A percentile compares a stretch with the other conserved stretches of the same genome.
phyloP scores from a whole-genome alignment of 1,140 invertebrate species.

The Bombus balteatus region DNA sequence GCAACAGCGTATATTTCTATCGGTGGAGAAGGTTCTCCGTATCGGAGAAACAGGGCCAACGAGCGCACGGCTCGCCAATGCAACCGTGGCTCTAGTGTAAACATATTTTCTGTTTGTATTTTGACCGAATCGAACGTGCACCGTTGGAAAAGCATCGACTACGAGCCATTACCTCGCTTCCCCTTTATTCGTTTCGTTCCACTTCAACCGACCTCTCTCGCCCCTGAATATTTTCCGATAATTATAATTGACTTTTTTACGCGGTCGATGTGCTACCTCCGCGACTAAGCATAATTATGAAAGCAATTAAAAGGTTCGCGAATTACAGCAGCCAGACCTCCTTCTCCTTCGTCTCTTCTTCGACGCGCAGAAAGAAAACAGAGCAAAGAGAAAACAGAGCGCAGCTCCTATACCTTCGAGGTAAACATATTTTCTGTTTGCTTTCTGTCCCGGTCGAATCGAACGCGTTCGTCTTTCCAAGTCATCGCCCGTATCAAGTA shows the following conservation, averaged over 20 bases:
- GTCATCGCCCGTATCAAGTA: slow-evolving; percentile 22
- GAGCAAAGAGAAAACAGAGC: too few relatives aligned
- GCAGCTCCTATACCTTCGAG: not conserved
- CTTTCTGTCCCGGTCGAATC: slow-evolving; percentile 42
- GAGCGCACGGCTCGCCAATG: too few relatives aligned
- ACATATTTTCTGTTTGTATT: slow-evolving; percentile 79
- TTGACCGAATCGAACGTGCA: slow-evolving; percentile 63
- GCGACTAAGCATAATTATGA: slow-evolving; percentile 8
- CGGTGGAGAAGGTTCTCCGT: not conserved
- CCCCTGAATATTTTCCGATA: slow-evolving; percentile 26
- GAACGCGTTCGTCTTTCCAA: slow-evolving; percentile 41
- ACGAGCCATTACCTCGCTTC: not conserved
- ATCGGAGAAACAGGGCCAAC: not conserved
- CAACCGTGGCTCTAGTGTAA: slow-evolving; percentile 58
- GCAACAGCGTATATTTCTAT: not conserved
- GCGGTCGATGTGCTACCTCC: not conserved
- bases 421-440: slow-evolving; percentile 52
- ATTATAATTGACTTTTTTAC: slow-evolving; percentile 45
- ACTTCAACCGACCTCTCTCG: slow-evolving; percentile 18
- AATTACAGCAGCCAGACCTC: not conserved
- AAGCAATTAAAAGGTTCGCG: slow-evolving; percentile 22
- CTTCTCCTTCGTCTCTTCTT: not conserved
- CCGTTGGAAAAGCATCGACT: slow-evolving; percentile 5
- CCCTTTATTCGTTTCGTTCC: slow-evolving; percentile 1
- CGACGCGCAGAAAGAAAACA: too few relatives aligned